Evolutionary conservation across 1,140 invertebrate species (phyloP).

Genomic region (Dreissena polymorpha): DNA sequence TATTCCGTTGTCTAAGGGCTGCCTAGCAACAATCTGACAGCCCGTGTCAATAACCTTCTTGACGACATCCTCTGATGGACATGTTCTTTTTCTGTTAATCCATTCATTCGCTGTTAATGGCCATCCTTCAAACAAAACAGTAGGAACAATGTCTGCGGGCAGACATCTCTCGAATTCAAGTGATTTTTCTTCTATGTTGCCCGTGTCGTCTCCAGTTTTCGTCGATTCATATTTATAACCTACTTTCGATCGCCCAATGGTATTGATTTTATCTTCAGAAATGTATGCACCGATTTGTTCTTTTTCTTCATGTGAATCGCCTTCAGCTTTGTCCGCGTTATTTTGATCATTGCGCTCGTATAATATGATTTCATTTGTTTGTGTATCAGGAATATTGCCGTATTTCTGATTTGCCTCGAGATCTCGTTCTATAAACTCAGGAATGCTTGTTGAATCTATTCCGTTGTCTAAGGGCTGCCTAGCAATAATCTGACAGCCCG

Average conservation of each 20-base stretch:
- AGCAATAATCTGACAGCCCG: conserved; percentile 17
- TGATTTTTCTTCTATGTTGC: too few species aligned
- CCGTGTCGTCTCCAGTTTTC: too few species aligned
- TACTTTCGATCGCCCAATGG: too few species aligned
- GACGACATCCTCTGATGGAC: conserved; percentile 7
- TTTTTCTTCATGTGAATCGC: neutral
- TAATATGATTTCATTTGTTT: neutral
- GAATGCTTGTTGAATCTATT: too few species aligned
- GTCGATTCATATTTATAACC: too few species aligned
- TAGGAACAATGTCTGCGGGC: conserved; percentile 12
- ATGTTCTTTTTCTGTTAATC: neutral
- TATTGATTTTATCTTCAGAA: too few species aligned
- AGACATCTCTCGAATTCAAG: neutral
- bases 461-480: neutral
- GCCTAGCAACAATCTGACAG: conserved; percentile 24
- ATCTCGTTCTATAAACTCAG: neutral
- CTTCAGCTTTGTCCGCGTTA: too few species aligned
- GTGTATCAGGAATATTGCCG: too few species aligned
- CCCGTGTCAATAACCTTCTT: conserved; percentile 7
- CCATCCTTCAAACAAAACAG: conserved; percentile 10
- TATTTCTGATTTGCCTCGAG: neutral
- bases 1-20: neutral
- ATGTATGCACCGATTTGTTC: too few species aligned
- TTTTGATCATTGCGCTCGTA: neutral
- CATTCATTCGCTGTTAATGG: conserved; percentile 10